phyloP scores from a whole-genome alignment of 2,797 vertebrate species.

The Pangasius mekongensis region DNA sequence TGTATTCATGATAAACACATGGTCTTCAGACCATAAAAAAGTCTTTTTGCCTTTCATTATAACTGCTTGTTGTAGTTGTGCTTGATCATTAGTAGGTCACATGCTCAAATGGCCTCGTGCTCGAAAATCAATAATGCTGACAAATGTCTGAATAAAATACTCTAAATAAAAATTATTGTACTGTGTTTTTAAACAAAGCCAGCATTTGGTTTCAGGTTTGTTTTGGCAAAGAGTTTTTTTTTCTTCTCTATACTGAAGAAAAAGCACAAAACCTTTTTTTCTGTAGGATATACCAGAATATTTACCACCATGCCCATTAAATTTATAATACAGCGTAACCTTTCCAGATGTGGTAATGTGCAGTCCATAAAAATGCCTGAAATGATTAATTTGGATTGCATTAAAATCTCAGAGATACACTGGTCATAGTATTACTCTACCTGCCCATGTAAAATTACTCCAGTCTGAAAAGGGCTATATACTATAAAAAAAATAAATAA shows the following conservation, averaged over 20 bases:
- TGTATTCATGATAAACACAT: not conserved
- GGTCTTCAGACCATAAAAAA: not conserved
- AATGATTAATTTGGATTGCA: not conserved
- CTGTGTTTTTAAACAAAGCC: not conserved
- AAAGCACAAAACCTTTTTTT: not conserved
- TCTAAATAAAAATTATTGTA: not conserved
- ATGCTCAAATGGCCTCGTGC: constrained; percentile 2
- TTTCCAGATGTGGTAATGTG: not conserved
- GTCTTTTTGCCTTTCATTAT: not conserved
- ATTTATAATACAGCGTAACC: not conserved
- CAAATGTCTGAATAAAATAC: not conserved
- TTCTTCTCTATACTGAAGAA: not conserved
- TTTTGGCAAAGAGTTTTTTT: not conserved
- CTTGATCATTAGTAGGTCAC: not conserved
- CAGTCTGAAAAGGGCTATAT: not conserved
- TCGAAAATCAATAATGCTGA: not conserved
- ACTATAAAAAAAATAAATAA: not conserved
- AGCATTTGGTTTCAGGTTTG: not conserved
- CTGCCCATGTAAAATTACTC: not conserved
- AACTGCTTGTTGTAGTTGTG: not conserved
- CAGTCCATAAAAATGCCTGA: not conserved
- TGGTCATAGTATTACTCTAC: not conserved
- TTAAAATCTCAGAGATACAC: not conserved
- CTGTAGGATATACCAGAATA: not conserved
- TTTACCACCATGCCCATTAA: not conserved